phyloP scores from a whole-genome alignment of 2,888 invertebrate genomes.

The Octonoba sinensis region DNA sequence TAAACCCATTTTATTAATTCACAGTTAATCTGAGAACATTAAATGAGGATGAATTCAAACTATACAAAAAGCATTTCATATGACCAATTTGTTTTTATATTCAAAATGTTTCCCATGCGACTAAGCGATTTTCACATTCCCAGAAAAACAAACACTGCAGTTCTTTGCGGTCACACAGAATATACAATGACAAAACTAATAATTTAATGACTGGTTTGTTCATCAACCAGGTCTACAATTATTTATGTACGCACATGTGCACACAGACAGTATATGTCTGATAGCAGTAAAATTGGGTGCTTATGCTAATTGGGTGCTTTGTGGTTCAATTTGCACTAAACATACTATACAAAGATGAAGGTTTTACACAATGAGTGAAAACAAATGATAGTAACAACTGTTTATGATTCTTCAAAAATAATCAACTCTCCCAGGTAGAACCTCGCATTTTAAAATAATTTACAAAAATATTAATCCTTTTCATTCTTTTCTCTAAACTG shows the following conservation, averaged over 20 bases:
- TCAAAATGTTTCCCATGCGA: constrained; percentile 34
- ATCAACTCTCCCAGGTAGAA: too few relatives aligned
- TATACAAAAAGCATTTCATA: constrained; percentile 60
- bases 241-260: constrained; percentile 24
- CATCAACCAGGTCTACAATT: constrained; percentile 42
- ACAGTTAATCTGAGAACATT: constrained; percentile 63
- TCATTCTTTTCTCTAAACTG: too few relatives aligned
- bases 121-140: constrained; percentile 30
- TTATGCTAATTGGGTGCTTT: constrained; percentile 56
- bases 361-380: constrained; percentile 47
- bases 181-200: constrained; percentile 39
- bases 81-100: constrained; percentile 48
- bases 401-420: too few relatives aligned
- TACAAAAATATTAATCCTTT: too few relatives aligned
- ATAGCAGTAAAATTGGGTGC: constrained; percentile 51
- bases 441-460: too few relatives aligned
- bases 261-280: constrained; percentile 17
- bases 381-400: constrained; percentile 14
- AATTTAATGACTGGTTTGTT: constrained; percentile 41
- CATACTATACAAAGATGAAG: constrained; percentile 54
- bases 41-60: constrained; percentile 59
- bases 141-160: constrained; percentile 44
- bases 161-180: constrained; percentile 20
- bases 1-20: constrained; percentile 64
- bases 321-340: constrained; percentile 32